Base-by-base conservation (phyloP, 2,113 vertebrate genomes). In the Talpa occidentalis region DNA sequence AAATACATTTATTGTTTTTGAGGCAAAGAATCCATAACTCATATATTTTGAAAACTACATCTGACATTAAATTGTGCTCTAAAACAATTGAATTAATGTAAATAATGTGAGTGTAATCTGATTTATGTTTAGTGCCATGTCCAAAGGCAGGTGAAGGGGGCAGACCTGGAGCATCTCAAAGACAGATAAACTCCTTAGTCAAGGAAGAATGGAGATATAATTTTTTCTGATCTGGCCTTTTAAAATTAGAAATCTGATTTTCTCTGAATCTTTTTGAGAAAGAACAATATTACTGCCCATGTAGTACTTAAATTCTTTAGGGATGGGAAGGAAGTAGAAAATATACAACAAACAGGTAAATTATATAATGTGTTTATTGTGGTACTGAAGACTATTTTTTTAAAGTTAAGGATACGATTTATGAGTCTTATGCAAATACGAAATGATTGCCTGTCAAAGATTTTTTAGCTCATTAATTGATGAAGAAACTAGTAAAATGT, bases 391-490 rank as follows among this genome's bases (percentile, higher is more conserved):
- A 72, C 11, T 81, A 88, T 32, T 30, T 94, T 64, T 94, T 52
- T 19, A 82, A 90, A 81, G 47, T 88, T n/a, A 60, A 69, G 79
- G 49, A n/a, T 78, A 90, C 78, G 83, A 60, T 90, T 90, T 19
- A 56, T 83, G 42, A 37, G 37, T 86, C 12, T 52, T 64, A 67
- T 72, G 26, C 5, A 83, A 70, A 66, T 76, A 88, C 52, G 10
- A 85, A 85, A 74, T 78, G 22, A 89, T 35, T 30, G 42, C 6
- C 10, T 94, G 21, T 67, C 76, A 49, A 70, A 81, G 73, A 76
- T 59, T 86, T 80, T 56, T 72, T 37, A 62, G 54, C 1, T 30
- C 11, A 17, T 11, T 80, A 47, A 47, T 89, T 67, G 77, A 26
- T 49, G 60, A 92, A 17, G 21, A 42, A 83, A 76, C 1, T 21